A percentile compares a stretch with the other conserved stretches of the same genome.
These are phyloP conservation scores for Brachyopa scutellaris DNA, from an alignment of 2,888 invertebrate species.

Conservation along the genomic window DNA sequence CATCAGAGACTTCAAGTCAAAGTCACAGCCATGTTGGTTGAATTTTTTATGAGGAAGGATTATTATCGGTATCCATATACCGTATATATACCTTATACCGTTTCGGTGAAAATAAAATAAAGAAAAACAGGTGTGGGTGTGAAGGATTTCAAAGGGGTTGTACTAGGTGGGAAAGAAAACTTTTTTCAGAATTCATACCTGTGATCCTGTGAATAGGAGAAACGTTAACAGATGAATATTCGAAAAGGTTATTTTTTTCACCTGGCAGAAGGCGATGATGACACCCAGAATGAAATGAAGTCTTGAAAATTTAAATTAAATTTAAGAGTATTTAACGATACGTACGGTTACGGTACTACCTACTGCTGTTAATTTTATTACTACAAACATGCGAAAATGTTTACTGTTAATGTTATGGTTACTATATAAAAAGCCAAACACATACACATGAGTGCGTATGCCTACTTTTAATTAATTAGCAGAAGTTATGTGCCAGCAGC, in stretches of 20 bases:
- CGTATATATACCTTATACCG: background rate
- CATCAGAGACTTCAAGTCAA: constrained; percentile 45
- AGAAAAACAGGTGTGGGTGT: background rate
- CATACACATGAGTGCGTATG: constrained; percentile 40
- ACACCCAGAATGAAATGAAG: background rate
- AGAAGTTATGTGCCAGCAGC: constrained; percentile 25
- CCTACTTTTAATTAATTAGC: constrained; percentile 63
- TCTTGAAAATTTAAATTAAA: background rate
- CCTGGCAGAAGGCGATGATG: constrained; percentile 1
- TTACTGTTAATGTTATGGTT: too few relatives aligned
- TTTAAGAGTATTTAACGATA: too few relatives aligned
- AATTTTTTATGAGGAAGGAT: constrained; percentile 46
- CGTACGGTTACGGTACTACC: too few relatives aligned
- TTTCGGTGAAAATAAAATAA: too few relatives aligned
- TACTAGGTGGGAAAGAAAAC: background rate
- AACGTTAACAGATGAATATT: too few relatives aligned
- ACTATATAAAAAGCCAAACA: constrained; percentile 4
- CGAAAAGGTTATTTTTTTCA: too few relatives aligned
- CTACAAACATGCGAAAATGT: background rate
- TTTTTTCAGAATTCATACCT: background rate
- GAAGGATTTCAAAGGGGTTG: background rate
- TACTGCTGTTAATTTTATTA: background rate
- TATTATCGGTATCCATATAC: constrained; percentile 25
- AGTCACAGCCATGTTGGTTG: constrained; percentile 30
- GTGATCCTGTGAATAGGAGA: background rate